phyloP scores from a whole-genome alignment of 2,797 vertebrate species.

The Syngnathus rostellatus region DNA sequence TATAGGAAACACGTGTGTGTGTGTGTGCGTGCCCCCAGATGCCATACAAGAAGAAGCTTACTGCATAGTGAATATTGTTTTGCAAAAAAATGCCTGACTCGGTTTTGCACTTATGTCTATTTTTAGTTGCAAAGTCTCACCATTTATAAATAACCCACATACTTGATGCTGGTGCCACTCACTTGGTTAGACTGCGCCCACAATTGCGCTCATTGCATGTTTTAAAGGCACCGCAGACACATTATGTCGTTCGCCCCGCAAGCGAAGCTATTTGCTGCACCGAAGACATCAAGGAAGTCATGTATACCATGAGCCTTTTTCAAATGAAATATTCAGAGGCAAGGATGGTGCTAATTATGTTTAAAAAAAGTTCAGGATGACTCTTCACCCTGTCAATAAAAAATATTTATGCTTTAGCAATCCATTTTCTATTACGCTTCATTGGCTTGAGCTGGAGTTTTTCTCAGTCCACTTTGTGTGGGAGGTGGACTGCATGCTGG shows the following conservation, averaged over 20 bases:
- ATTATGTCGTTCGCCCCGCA: neutral
- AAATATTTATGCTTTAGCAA: neutral
- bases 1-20: slow-evolving; percentile 18
- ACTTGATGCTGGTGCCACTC: slow-evolving; percentile 17
- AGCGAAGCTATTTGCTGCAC: neutral
- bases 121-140: slow-evolving; percentile 45
- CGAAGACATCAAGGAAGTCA: neutral
- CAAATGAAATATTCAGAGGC: neutral
- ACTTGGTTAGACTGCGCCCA: neutral
- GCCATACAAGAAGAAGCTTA: neutral
- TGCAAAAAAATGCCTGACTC: slow-evolving; percentile 14
- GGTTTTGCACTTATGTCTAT: slow-evolving; percentile 37
- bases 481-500: neutral
- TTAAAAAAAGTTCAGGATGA: neutral
- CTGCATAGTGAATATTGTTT: slow-evolving; percentile 4
- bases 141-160: slow-evolving; percentile 46
- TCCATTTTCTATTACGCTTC: neutral
- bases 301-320: neutral
- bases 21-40: slow-evolving; percentile 4
- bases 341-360: neutral
- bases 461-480: neutral
- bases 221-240: neutral
- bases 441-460: neutral
- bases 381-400: neutral
- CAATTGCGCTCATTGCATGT: neutral